Evolutionary conservation across 2,888 invertebrate genomes (phyloP), one percentile per base, ranked within the genome.

Genomic region (Sinhomidia bicolor): DNA sequence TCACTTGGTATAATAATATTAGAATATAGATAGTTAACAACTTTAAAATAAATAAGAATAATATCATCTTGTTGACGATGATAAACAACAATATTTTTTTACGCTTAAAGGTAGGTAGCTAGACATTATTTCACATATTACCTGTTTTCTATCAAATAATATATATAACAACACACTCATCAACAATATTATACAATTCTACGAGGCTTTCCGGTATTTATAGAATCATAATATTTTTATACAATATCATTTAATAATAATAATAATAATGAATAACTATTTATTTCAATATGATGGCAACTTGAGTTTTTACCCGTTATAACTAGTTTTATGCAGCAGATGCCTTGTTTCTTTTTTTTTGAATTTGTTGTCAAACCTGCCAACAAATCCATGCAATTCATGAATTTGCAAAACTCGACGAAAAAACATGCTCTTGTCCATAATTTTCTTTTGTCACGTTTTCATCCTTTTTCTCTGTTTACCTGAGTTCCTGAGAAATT

Each of bases 281-380:
- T 60, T 78, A 32, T 29, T 76, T 68, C 36, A 47, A 79, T 79
- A 44, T 85, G 83, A 88, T 88, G 88, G 88, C 88, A 88, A 88
- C 88, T 82, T 88, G 88, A 88, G 88, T 82, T 88, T 81, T 82
- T 88, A 88, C 88, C 88, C 88, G 88, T 88, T 83, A 79, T 51
- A 54, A 26, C 47, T 47, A 23, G 9, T 9, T 79, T 44, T 68
- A 78, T 51, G 82, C 62, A 81, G 60, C 57, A 74, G 36, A 62
- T 87, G 74, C 62, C 76, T 54, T 74, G 23, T 74, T 36, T 44
- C 17, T 41, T 79, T 79, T 36, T 3, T 71, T 29, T 41, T 29
- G 3, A 9, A 62, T 20, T 47, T 81, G 32, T 82, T 65, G 32
- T 81, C 36, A n/a, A 60, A 76, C 78, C 47, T 65, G 85, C 85